Conservation (phyloP, 2,113 vertebrate species). For the Rhinolophus ferrumequinum region DNA sequence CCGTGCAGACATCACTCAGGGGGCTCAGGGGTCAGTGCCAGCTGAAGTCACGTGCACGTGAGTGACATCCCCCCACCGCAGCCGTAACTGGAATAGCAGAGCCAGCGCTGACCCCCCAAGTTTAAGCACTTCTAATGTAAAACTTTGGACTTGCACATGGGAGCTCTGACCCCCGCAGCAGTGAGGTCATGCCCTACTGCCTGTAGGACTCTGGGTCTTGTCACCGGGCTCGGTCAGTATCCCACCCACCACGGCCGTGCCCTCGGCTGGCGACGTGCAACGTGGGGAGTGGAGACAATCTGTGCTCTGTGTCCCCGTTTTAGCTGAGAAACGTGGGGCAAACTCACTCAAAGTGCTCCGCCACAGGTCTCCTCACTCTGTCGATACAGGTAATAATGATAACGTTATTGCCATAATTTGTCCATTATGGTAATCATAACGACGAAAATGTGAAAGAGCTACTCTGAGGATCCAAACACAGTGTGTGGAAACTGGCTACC, state of each 20-base stretch:
- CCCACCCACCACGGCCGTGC: fast-evolving
- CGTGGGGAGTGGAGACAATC: fast-evolving
- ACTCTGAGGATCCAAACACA: neutral
- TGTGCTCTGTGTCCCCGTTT: fast-evolving
- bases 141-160: fast-evolving
- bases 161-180: neutral
- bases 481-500: neutral
- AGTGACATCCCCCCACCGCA: neutral
- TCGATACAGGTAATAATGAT: no score
- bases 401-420: no score
- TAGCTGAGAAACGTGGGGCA: neutral
- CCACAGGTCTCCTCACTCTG: neutral
- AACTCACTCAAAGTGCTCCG: no score
- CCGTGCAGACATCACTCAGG: fast-evolving
- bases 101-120: fast-evolving
- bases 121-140: neutral
- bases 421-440: no score
- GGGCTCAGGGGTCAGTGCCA: neutral
- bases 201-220: fast-evolving
- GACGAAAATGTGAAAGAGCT: no score
- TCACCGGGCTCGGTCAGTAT: fast-evolving
- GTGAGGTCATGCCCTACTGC: no score
- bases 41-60: no score
- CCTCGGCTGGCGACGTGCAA: fast-evolving
- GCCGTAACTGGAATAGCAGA: neutral